phyloP scores from a whole-genome alignment of 2,113 vertebrate genomes.

The Alosa alosa region DNA sequence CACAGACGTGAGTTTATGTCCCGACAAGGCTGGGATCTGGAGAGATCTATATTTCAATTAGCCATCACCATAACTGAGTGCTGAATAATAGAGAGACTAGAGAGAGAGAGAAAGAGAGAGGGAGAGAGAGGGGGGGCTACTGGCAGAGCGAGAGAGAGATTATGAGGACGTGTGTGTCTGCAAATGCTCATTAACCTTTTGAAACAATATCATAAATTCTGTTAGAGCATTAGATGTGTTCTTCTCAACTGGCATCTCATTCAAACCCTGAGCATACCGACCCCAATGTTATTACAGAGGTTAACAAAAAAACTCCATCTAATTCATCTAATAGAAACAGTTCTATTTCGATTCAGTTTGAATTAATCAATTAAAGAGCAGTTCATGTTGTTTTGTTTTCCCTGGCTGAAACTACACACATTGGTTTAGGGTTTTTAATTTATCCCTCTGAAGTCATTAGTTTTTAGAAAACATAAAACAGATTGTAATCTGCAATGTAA shows the following conservation, averaged over 20 bases:
- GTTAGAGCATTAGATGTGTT: background rate
- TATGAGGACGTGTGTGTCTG: background rate
- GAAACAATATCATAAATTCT: slow-evolving; percentile 7
- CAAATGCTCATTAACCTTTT: slow-evolving; percentile 10
- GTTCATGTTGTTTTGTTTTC: background rate
- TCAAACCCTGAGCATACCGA: background rate
- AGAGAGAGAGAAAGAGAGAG: background rate
- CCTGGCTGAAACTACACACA: background rate
- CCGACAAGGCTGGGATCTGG: background rate
- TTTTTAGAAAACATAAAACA: slow-evolving; percentile 45
- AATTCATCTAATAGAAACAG: background rate
- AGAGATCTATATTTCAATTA: background rate
- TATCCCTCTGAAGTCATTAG: slow-evolving; percentile 30
- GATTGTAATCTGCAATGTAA: slow-evolving; percentile 38
- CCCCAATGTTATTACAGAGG: background rate
- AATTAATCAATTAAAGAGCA: slow-evolving; percentile 15
- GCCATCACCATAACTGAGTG: background rate
- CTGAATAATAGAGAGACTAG: background rate
- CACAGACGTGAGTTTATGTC: background rate
- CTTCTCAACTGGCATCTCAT: background rate
- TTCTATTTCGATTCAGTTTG: background rate
- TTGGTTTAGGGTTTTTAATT: background rate
- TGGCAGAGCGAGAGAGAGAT: background rate
- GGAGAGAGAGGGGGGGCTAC: background rate
- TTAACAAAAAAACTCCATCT: background rate